phyloP scores from a whole-genome alignment of 2,888 invertebrate species.

The Vesta saturnalis region DNA sequence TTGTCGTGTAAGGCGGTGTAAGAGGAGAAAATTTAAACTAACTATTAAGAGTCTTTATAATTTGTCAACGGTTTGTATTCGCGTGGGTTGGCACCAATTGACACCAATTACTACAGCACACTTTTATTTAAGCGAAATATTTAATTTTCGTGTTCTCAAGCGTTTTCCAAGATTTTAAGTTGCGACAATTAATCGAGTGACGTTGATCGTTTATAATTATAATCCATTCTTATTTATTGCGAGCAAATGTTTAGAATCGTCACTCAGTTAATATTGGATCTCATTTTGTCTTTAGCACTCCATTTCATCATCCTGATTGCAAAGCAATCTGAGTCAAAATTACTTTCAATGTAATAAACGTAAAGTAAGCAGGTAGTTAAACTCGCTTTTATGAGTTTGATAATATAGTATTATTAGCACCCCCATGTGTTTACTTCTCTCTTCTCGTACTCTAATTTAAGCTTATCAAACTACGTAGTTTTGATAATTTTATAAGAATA shows the following conservation, averaged over 20 bases:
- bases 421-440: conserved; percentile 18
- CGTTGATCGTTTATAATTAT: not conserved
- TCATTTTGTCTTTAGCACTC: not conserved
- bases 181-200: too few species aligned
- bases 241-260: not conserved
- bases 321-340: conserved; percentile 22
- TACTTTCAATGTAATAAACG: conserved; percentile 17
- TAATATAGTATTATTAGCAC: conserved; percentile 25
- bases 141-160: conserved; percentile 1
- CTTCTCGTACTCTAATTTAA: conserved; percentile 9
- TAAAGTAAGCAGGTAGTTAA: conserved; percentile 17
- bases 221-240: not conserved
- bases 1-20: not conserved
- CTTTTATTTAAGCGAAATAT: not conserved
- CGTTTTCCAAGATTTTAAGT: too few species aligned
- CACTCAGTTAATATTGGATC: not conserved
- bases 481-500: not conserved
- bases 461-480: not conserved
- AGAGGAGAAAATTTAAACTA: not conserved
- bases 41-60: conserved; percentile 2
- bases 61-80: conserved; percentile 8
- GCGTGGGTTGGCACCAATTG: conserved; percentile 22
- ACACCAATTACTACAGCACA: conserved; percentile 13
- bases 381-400: conserved; percentile 17
- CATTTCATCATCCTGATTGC: conserved; percentile 7